These are phyloP conservation scores for chimpanzee (Pan troglodytes) DNA, from an alignment of 2,113 vertebrate species.

Conservation along the genomic window NHGRI_mPanTro3-v2.1_pri NC_072416.2:56971001-56971500, in stretches of 20 bases:
- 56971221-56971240: not conserved
- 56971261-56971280: fast-evolving
- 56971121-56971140: not conserved
- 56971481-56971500: not conserved
- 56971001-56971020: no score
- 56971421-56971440: not conserved
- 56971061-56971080: not conserved
- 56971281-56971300: no score
- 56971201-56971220: no score
- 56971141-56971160: not conserved
- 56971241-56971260: fast-evolving
- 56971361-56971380: not conserved
- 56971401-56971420: not conserved
- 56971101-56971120: not conserved
- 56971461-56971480: not conserved
- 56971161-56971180: not conserved
- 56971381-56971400: not conserved
- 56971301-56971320: not conserved
- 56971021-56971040: not conserved
- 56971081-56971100: not conserved
- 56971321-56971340: not conserved
- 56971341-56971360: not conserved
- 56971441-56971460: not conserved
- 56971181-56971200: not conserved
- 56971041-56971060: not conserved